Base-by-base conservation (phyloP, 2,888 invertebrate species). In the Scaptomyza reducta region DNA sequence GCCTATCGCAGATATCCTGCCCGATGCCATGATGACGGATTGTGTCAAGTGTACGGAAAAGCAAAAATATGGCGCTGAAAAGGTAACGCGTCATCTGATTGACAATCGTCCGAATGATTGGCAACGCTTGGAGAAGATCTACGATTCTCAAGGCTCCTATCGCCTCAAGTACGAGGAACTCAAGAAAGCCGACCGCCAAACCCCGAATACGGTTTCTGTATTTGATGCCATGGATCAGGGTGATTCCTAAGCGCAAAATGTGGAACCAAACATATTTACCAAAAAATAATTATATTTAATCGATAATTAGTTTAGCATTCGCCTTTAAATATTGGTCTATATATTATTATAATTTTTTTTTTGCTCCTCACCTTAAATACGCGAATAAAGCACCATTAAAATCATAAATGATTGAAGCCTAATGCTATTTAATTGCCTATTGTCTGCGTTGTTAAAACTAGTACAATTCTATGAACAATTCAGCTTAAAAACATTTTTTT, bases 11-110 rank as follows among this genome's bases (percentile, higher is more conserved):
- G 95, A 93, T 59, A 94, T 94, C 72, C 92, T 96, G 46, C 95
- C 95, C 0, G 95, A 96, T 84, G 95, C 95, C 0, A 94, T 95
- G 57, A 92, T 93, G 74, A 94, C 94, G 44, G 94, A 94, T 74
- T 96, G 96, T 87, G 91, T 90, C 50, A 95, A 94, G 89, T 96
- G 96, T 87, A 94, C 93, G 10, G 93, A 93, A 38, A 94, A 93
- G 70, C 95, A 96, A 89, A 93, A 93, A 47, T 92, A 92, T 46
- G 94, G 94, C 3, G 93, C 95, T 1, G 94, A 95, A 51, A 93
- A 93, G 79, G 94, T 95, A 11, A 94, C 95, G 84, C 93, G 93
- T 46, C 94, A 83, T 68, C 68, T 92, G 27, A 92, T 92, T 46
- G 92, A 92, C 71, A 89, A 91, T 50, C 89, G 93, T 14, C 93